phyloP scores from a whole-genome alignment of 1,140 invertebrate genomes.

The Galleria mellonella region DNA sequence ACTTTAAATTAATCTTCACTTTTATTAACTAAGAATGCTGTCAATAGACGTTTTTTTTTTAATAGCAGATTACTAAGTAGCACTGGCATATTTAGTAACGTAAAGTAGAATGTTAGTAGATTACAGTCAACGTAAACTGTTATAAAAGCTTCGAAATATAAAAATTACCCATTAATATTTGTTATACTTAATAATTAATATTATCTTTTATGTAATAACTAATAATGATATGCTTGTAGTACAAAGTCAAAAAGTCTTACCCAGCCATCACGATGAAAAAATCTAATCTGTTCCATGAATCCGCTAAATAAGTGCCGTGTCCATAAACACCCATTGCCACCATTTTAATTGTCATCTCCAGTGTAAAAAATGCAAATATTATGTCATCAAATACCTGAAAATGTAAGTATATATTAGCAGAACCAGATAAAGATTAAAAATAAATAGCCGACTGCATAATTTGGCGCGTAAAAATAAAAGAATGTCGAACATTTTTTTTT shows the following conservation, averaged over 20 bases:
- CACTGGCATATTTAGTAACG: no score
- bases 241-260: constrained; percentile 67
- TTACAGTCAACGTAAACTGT: no score
- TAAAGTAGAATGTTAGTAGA: no score
- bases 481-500: background rate
- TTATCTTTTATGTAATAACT: no score
- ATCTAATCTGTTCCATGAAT: constrained; percentile 98
- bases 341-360: constrained; percentile 98
- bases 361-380: constrained; percentile 98
- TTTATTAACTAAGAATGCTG: no score
- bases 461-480: background rate
- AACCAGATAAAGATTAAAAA: background rate
- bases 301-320: constrained; percentile 94
- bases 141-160: no score
- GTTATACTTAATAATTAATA: no score
- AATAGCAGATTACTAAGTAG: no score
- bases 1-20: no score
- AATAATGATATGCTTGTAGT: background rate
- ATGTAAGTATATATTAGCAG: constrained; percentile 9
- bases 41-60: no score
- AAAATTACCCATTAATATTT: no score
- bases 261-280: constrained; percentile 98
- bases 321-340: constrained; percentile 98
- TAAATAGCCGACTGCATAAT: background rate
- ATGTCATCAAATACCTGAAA: constrained; percentile 96